Evolutionary conservation across 2,797 vertebrate species (phyloP).

Genomic region (Cyclura pinguis): DNA sequence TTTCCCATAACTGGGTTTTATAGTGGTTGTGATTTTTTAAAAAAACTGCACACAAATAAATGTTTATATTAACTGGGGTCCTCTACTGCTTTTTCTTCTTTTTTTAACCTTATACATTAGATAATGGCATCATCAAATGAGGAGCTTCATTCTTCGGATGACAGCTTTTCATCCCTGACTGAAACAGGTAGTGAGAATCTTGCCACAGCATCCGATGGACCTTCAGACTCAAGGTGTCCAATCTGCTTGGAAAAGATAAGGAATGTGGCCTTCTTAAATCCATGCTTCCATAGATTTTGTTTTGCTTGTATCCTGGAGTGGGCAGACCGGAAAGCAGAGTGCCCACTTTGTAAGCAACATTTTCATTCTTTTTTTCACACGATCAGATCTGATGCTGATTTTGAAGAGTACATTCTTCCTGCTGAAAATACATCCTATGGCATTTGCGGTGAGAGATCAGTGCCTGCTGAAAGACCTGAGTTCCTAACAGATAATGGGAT

Average conservation of each 20-base stretch:
- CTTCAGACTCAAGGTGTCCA: constrained; percentile 47
- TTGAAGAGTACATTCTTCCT: constrained; percentile 25
- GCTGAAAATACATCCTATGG: constrained; percentile 30
- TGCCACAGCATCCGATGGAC: constrained; percentile 26
- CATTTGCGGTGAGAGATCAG: not conserved
- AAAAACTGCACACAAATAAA: not conserved
- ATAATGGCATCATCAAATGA: constrained; percentile 45
- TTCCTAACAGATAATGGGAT: not conserved
- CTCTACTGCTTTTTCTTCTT: constrained; percentile 6
- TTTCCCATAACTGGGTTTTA: not conserved
- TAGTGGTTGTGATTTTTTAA: constrained; percentile 4
- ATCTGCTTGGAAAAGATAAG: constrained; percentile 42
- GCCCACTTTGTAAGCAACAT: not conserved
- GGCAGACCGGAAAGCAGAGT: constrained; percentile 18
- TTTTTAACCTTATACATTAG: constrained; percentile 29
- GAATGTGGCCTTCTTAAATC: constrained; percentile 25
- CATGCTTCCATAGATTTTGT: not conserved
- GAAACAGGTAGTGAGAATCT: constrained; percentile 14
- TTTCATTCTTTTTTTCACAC: not conserved
- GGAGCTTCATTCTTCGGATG: constrained; percentile 36
- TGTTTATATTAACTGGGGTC: not conserved
- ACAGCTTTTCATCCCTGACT: constrained; percentile 30
- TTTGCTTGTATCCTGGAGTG: constrained; percentile 17
- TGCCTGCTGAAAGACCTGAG: not conserved
- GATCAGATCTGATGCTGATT: constrained; percentile 11